Evolutionary conservation across 1,140 invertebrate species (phyloP).

Genomic region (Drosophila littoralis): DNA sequence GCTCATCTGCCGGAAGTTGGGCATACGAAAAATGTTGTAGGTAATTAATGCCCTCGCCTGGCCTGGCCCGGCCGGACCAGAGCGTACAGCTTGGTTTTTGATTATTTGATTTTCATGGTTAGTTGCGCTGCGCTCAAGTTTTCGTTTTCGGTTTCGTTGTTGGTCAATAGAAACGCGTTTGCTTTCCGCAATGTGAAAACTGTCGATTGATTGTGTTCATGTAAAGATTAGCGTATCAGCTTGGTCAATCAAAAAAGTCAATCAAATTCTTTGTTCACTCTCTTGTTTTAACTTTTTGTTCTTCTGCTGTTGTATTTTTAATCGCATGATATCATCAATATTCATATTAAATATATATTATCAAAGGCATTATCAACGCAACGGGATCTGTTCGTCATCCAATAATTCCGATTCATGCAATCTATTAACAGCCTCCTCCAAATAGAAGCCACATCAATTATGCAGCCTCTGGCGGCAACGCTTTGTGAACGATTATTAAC

Average conservation of each 20-base stretch:
- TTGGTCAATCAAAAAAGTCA: background rate
- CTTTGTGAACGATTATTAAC: slow-evolving; percentile 38
- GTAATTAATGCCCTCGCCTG: slow-evolving; percentile 43
- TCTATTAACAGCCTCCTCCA: slow-evolving; percentile 18
- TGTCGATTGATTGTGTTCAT: background rate
- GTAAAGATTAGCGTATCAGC: background rate
- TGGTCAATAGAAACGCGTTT: background rate
- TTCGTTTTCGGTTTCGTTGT: background rate
- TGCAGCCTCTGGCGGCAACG: slow-evolving; percentile 21
- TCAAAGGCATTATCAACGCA: slow-evolving; percentile 6
- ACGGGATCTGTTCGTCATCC: background rate
- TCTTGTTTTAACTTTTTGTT: no score
- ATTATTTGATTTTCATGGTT: slow-evolving; percentile 59
- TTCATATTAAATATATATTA: background rate
- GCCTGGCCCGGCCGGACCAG: background rate
- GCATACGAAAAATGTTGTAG: slow-evolving; percentile 41
- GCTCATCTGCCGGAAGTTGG: slow-evolving; percentile 50
- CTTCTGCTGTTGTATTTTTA: background rate
- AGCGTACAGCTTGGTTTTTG: slow-evolving; percentile 35
- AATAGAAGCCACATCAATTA: slow-evolving; percentile 31
- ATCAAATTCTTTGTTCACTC: slow-evolving; percentile 1
- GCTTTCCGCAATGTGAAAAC: slow-evolving; percentile 1
- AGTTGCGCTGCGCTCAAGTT: slow-evolving; percentile 17
- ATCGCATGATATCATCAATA: slow-evolving; percentile 37
- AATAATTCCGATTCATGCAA: slow-evolving; percentile 9